Conservation (phyloP, 2,113 vertebrate genomes). For the Sclerurus mexicanus region DNA sequence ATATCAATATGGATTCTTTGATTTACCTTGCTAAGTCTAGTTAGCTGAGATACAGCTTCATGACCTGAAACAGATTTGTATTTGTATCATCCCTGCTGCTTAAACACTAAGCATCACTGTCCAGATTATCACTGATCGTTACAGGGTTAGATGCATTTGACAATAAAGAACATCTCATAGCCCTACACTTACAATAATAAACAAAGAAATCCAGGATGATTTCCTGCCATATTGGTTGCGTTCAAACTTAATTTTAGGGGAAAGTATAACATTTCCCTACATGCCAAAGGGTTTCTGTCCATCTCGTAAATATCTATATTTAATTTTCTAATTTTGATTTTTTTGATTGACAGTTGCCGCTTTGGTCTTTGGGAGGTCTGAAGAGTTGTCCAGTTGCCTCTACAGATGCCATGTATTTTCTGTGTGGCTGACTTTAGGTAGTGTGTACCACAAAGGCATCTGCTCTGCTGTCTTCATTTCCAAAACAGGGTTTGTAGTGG, state of each 20-base stretch:
- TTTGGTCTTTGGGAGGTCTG: fast-evolving
- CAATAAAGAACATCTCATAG: not conserved
- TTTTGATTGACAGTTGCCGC: not conserved
- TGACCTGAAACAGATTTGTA: not conserved
- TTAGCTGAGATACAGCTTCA: not conserved
- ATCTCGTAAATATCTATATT: not conserved
- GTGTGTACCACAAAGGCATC: not conserved
- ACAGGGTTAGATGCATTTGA: not conserved
- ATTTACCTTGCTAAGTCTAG: not conserved
- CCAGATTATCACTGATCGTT: not conserved
- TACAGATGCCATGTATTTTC: not conserved
- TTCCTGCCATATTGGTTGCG: not conserved
- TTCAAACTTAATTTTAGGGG: not conserved
- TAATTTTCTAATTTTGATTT: not conserved
- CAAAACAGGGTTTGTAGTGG: not conserved
- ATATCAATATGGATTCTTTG: not conserved
- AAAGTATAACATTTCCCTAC: not conserved
- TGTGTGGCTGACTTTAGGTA: not conserved
- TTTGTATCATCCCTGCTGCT: not conserved
- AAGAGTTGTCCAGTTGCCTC: not conserved
- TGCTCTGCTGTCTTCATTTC: not conserved
- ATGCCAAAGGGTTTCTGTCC: not conserved
- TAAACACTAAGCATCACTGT: not conserved
- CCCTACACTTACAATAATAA: fast-evolving
- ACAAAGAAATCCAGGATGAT: not conserved